Conservation (phyloP, 2,888 invertebrate species). For the Lacanobia oleracea region DNA sequence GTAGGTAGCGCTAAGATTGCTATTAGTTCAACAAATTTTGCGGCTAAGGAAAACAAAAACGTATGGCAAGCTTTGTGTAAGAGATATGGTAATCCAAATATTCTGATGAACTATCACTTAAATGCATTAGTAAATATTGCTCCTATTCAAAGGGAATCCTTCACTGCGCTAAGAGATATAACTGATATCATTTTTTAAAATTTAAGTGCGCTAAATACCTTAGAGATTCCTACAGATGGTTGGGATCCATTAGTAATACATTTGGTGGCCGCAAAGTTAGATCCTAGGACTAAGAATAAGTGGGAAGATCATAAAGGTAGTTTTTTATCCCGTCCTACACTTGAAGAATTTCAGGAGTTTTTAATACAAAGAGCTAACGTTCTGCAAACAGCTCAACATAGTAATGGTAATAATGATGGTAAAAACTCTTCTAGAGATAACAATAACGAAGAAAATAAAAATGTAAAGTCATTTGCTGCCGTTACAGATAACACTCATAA, state of each 20-base stretch:
- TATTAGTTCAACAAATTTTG: no score
- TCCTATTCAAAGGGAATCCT: not conserved
- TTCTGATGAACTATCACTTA: not conserved
- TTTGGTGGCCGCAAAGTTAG: not conserved
- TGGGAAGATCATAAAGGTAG: not conserved
- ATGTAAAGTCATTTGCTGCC: not conserved
- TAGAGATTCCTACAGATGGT: not conserved
- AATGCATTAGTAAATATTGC: not conserved
- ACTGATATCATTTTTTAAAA: no score
- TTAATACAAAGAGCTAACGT: no score
- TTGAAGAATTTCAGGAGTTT: no score
- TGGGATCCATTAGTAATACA: not conserved
- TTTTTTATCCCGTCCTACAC: no score
- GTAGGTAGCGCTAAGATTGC: no score
- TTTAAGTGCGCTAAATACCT: not conserved
- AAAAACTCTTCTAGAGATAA: not conserved
- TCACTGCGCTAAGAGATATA: not conserved
- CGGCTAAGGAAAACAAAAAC: no score
- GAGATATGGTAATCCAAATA: not conserved
- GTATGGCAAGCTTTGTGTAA: no score
- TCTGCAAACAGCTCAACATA: not conserved
- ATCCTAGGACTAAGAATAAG: not conserved
- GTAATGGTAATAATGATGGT: not conserved
- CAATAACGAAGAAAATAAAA: not conserved
- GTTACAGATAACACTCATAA: not conserved